Evolutionary conservation across 30 jellyfish, hydroid and myxozoan species (phyloP).

Genomic region (Chrysaora quinquecirrha): DNA sequence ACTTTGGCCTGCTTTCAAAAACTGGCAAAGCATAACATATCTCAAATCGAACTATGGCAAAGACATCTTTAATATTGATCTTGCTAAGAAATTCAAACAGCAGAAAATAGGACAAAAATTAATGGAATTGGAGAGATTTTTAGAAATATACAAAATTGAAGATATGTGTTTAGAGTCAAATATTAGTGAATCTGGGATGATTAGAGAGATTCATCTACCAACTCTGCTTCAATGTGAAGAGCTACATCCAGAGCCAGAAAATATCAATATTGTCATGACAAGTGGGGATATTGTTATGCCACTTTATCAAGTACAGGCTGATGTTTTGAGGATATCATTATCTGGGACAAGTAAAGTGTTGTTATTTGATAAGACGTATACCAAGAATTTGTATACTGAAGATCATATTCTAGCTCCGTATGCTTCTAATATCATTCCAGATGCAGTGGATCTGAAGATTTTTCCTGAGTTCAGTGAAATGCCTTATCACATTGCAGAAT

Average conservation of each 20-base stretch:
- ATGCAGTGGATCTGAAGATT: conserved; percentile 3
- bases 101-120: neutral
- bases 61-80: neutral
- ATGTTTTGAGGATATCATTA: neutral
- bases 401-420: neutral
- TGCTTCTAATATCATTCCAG: neutral
- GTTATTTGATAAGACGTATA: neutral
- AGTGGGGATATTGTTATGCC: conserved; percentile 2
- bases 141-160: conserved; percentile 28
- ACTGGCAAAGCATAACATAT: conserved; percentile 40
- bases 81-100: neutral
- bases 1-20: conserved; percentile 62
- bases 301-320: neutral
- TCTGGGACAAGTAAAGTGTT: neutral
- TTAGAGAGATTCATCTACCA: conserved; percentile 73
- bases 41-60: conserved; percentile 20
- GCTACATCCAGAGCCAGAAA: neutral
- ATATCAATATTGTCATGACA: conserved; percentile 10
- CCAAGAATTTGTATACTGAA: conserved; percentile 1
- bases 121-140: conserved; percentile 7
- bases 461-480: conserved; percentile 3
- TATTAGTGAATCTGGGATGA: conserved; percentile 31
- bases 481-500: conserved; percentile 8
- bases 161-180: conserved; percentile 27
- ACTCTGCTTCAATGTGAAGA: conserved; percentile 80